These are phyloP conservation scores for Polyommatus icarus DNA, from an alignment of 2,888 invertebrate species.

Conservation along the genomic window DNA sequence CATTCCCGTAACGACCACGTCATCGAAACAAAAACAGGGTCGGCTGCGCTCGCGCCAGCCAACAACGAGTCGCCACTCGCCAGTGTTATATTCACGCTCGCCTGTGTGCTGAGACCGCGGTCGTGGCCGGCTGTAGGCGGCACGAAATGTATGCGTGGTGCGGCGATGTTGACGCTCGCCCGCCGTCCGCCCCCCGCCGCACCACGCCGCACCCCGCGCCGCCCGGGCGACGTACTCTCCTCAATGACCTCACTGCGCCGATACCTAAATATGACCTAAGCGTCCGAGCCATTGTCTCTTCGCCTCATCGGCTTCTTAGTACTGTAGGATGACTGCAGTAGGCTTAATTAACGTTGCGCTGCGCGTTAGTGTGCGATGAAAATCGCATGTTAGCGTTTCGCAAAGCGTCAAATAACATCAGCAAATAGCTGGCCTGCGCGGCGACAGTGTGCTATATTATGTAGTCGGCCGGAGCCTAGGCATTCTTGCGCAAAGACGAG, in stretches of 20 bases:
- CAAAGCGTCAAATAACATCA: constrained; percentile 14
- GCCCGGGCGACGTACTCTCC: constrained; percentile 61
- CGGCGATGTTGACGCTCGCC: constrained; percentile 59
- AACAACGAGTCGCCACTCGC: constrained; percentile 62
- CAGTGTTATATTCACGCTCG: constrained; percentile 58
- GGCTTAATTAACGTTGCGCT: constrained; percentile 3
- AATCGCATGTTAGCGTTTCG: constrained; percentile 14
- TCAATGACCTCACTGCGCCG: constrained; percentile 64
- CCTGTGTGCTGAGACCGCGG: constrained; percentile 20
- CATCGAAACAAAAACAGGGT: constrained; percentile 77
- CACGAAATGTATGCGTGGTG: constrained; percentile 73
- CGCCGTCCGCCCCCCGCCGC: constrained; percentile 34
- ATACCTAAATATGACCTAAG: constrained; percentile 63
- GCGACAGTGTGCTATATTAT: constrained; percentile 19
- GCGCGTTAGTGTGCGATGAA: background rate
- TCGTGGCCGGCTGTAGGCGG: constrained; percentile 55
- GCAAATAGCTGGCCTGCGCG: constrained; percentile 41
- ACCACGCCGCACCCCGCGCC: constrained; percentile 45
- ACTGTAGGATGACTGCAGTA: constrained; percentile 12
- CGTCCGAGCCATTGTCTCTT: constrained; percentile 39
- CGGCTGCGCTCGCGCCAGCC: constrained; percentile 64
- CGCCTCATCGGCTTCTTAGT: constrained; percentile 21
- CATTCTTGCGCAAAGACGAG: constrained; percentile 44
- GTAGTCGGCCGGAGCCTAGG: background rate
- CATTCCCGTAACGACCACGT: constrained; percentile 49